phyloP scores from a whole-genome alignment of 37 sponge, comb jelly and placozoan species.

The Agelas oroides region DNA sequence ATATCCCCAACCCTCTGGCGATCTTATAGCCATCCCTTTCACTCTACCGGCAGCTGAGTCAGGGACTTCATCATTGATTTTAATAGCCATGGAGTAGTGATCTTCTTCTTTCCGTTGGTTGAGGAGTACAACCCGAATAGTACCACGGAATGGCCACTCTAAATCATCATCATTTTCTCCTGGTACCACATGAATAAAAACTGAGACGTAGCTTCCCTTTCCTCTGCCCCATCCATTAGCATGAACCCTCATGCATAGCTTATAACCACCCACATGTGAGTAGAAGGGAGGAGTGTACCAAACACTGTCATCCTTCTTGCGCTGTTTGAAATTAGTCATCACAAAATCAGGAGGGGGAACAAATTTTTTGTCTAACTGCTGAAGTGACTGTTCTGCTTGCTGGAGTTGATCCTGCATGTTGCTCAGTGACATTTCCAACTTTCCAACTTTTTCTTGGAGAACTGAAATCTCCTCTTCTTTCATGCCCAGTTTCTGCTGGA shows the following conservation, averaged over 20 bases:
- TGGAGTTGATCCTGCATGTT: no score
- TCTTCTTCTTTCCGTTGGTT: neutral
- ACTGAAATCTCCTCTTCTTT: no score
- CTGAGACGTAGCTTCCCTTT: neutral
- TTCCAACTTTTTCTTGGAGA: no score
- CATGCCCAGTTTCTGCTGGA: no score
- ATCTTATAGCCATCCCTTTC: neutral
- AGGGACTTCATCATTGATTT: neutral
- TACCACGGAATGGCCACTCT: neutral
- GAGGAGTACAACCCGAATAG: neutral
- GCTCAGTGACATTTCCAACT: no score
- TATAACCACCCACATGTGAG: neutral
- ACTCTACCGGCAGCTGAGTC: neutral
- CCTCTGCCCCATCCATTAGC: neutral
- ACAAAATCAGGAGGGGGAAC: neutral
- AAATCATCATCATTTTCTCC: neutral
- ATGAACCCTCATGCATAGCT: neutral
- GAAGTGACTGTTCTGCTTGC: no score
- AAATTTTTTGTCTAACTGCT: no score
- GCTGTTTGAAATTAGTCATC: conserved; percentile 9
- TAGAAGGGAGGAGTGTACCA: conserved; percentile 32
- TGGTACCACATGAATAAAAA: neutral
- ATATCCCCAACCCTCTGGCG: neutral
- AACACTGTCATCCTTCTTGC: neutral
- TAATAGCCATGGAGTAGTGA: neutral